Base-by-base conservation (phyloP, 37 sponge, comb jelly and placozoan species). In the Agelas oroides region DNA sequence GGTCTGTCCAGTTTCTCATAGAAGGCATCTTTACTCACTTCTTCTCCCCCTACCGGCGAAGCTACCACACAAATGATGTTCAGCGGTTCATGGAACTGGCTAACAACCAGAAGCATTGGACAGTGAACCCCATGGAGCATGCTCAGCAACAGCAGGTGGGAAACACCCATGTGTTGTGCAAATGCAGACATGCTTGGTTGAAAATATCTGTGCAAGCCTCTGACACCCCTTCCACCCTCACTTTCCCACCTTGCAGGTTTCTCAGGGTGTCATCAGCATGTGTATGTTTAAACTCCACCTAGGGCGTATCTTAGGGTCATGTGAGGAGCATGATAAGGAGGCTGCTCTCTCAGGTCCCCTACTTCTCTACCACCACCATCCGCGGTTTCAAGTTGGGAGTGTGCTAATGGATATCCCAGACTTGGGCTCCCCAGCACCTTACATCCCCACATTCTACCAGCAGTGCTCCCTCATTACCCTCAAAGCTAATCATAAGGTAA, bases 391-490 rank as follows among this genome's bases (percentile, higher is more conserved):
- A 14, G 41, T 89, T 13, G 84, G 84, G 0, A 30, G 17, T 5
- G 84, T 83, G 5, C 78, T 89, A 0, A 39, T 58, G 61, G 17
- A 52, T 0, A 30, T 16, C 5, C 28, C 34, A 0, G 32, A 53
- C 25, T 72, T 77, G 6, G 78, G 77, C 20, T 8, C 28, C 19
- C 64, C 79, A 0, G 73, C 65, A n/a, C 79, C 85, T 25, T 89
- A 84, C 66, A 78, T 89, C 18, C 90, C 90, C 19, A 54, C 37
- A 0, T 89, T 78, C 53, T 89, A 89, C 54, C 84, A 89, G 60
- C 64, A 84, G 67, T 89, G 59, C 30, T 33, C 78, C 25, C 39
- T 80, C 71, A 78, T 89, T n/a, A 53, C 33, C 0, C 37, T 35
- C 5, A 60, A 61, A 27, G 24, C 28, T 56, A 54, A 25, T 24